Evolutionary conservation across 2,113 vertebrate species (phyloP).

Genomic region (Carassius auratus): DNA sequence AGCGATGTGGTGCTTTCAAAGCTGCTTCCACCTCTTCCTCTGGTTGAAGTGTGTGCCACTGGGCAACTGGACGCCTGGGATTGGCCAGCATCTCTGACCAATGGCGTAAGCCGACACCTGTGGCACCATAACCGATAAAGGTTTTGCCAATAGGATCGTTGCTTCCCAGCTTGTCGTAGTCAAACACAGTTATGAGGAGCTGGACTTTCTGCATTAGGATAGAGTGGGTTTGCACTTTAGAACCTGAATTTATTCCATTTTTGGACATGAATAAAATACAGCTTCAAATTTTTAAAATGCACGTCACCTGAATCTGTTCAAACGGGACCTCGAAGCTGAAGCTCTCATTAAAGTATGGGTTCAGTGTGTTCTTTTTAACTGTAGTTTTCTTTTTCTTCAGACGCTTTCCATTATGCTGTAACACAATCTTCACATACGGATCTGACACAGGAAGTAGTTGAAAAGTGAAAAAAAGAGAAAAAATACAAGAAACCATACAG

Average conservation of each 20-base stretch:
- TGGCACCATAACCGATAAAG: constrained; percentile 82
- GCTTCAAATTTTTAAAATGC: no score
- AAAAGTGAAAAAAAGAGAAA: not conserved
- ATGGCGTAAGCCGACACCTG: constrained; percentile 81
- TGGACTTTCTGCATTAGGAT: constrained; percentile 76
- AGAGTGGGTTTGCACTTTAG: constrained; percentile 15
- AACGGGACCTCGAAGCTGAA: constrained; percentile 92
- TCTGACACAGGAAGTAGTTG: constrained; percentile 54
- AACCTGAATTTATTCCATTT: no score
- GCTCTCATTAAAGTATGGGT: constrained; percentile 91
- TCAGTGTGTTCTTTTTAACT: constrained; percentile 91
- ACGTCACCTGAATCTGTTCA: constrained; percentile 86
- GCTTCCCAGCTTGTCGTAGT: constrained; percentile 80
- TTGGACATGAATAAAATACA: no score
- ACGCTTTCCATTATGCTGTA: constrained; percentile 88
- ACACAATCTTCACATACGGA: constrained; percentile 76
- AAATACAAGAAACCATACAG: not conserved
- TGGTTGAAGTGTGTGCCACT: constrained; percentile 82
- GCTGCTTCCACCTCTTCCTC: constrained; percentile 80
- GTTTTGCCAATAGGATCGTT: constrained; percentile 81
- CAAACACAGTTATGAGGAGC: constrained; percentile 76
- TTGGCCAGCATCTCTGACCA: constrained; percentile 87
- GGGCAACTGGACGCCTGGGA: constrained; percentile 82
- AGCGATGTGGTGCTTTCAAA: constrained; percentile 78
- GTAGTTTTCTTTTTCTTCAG: constrained; percentile 92